Evolutionary conservation across 2,888 invertebrate species (phyloP).

Genomic region (Cenopis cana): DNA sequence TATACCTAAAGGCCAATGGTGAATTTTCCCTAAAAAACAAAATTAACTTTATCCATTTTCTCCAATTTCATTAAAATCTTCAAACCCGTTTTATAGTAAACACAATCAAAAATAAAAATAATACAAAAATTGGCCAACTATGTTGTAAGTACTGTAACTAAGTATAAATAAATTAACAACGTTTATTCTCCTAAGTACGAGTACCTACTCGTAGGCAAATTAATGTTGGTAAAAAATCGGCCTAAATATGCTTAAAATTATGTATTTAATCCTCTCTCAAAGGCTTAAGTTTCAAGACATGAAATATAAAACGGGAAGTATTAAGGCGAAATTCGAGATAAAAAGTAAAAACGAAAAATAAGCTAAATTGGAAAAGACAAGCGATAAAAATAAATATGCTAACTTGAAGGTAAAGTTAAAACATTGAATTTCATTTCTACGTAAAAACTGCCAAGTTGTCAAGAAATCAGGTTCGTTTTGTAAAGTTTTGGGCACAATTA

Average conservation of each 20-base stretch:
- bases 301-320: background rate
- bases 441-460: slow-evolving; percentile 17
- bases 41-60: no score
- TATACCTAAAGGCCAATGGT: no score
- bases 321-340: slow-evolving; percentile 12
- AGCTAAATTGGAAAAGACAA: slow-evolving; percentile 19
- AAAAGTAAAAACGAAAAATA: slow-evolving; percentile 15
- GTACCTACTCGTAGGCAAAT: background rate
- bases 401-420: slow-evolving; percentile 44
- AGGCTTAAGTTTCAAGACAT: no score
- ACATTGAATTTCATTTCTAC: slow-evolving; percentile 29
- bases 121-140: no score
- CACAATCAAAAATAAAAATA: no score
- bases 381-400: slow-evolving; percentile 28
- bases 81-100: no score
- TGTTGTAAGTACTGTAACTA: no score
- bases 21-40: no score
- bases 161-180: no score
- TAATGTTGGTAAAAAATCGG: background rate
- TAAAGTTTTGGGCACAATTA: slow-evolving; percentile 34
- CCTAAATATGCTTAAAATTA: background rate
- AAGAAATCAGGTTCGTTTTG: slow-evolving; percentile 23
- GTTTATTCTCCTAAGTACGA: no score
- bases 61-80: no score
- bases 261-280: no score